These are phyloP conservation scores for Spatulosminthurus flaviceps DNA, from an alignment of 2,888 invertebrate species.

Conservation along the genomic window DNA sequence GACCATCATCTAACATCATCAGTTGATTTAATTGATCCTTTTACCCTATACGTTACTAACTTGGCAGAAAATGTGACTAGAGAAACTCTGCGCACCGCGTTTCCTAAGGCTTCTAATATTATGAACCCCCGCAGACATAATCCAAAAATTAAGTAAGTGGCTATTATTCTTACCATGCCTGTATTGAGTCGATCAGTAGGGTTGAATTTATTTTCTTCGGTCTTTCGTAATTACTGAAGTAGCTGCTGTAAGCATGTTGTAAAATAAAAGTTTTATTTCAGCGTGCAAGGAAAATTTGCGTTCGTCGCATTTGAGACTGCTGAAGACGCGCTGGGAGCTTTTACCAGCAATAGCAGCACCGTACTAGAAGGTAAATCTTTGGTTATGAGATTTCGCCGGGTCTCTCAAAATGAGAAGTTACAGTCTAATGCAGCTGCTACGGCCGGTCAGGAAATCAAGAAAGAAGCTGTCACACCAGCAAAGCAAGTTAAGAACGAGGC, in stretches of 20 bases:
- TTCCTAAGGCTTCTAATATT: conserved; percentile 50
- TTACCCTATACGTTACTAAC: conserved; percentile 59
- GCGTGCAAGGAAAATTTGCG: conserved; percentile 54
- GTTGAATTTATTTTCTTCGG: too few relatives aligned
- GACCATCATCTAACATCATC: conserved; percentile 31
- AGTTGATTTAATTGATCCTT: conserved; percentile 57
- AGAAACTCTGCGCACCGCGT: conserved; percentile 48
- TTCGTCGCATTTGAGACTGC: conserved; percentile 56
- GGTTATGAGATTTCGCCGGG: conserved; percentile 58
- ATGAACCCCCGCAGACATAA: conserved; percentile 59
- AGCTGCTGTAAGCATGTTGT: neutral
- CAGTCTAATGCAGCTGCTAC: neutral
- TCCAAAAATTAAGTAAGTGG: conserved; percentile 54
- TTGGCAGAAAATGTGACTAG: conserved; percentile 51
- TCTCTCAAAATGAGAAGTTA: conserved; percentile 41
- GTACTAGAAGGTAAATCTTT: conserved; percentile 54
- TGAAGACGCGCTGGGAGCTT: conserved; percentile 58
- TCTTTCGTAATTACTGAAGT: neutral
- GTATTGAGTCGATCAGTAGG: too few relatives aligned
- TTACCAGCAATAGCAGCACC: conserved; percentile 54
- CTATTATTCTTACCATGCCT: neutral
- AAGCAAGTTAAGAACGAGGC: conserved; percentile 16
- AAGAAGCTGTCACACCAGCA: neutral
- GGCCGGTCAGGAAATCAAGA: conserved; percentile 4
- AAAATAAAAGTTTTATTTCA: conserved; percentile 20